Evolutionary conservation across 2,113 vertebrate species (phyloP).

Genomic region (Cynopterus brachyotis): DNA sequence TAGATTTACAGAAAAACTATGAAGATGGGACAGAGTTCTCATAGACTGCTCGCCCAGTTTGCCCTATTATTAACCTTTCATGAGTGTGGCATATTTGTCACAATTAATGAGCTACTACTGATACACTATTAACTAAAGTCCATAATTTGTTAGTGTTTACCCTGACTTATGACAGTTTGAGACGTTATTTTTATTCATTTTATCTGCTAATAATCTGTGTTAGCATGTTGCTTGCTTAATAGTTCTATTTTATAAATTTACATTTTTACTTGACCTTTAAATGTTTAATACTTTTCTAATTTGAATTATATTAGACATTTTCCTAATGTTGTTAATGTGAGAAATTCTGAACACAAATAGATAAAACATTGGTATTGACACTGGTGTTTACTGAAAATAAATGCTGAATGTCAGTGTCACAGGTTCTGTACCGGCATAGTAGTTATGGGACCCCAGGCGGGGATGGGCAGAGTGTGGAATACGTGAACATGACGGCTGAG

Average conservation of each 20-base stretch:
- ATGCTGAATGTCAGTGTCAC: neutral
- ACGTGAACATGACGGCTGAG: neutral
- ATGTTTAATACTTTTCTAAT: neutral
- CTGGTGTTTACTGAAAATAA: neutral
- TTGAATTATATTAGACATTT: neutral
- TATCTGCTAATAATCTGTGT: conserved; percentile 19
- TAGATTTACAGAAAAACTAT: neutral
- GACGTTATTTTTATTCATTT: conserved; percentile 12
- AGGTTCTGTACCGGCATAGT: neutral
- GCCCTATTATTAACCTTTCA: neutral
- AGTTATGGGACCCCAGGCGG: too few relatives aligned
- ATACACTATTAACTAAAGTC: neutral
- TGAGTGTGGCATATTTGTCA: neutral
- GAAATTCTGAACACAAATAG: neutral
- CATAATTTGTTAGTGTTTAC: neutral
- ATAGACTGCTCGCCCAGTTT: neutral
- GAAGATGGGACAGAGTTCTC: neutral
- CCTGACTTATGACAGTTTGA: neutral
- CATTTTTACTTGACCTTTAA: conserved; percentile 9
- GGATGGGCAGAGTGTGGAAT: neutral
- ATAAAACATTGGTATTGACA: neutral
- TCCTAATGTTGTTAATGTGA: neutral
- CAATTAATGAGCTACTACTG: neutral
- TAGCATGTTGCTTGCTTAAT: neutral
- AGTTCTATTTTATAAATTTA: conserved; percentile 4